These are phyloP conservation scores for Brachyistius frenatus DNA, from an alignment of 2,113 vertebrate genomes.

Conservation along the genomic window DNA sequence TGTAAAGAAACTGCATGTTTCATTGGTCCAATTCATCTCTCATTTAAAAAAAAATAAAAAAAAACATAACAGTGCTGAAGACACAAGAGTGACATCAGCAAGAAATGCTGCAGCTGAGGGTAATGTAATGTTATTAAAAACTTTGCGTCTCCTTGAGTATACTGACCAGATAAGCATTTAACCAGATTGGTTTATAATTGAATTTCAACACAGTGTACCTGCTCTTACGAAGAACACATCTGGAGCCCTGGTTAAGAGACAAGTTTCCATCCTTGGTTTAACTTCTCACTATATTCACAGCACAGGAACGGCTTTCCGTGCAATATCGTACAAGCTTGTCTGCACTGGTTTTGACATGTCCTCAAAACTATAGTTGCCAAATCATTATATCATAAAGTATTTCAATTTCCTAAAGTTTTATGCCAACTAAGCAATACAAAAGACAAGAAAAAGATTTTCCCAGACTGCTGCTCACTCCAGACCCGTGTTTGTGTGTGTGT, in stretches of 20 bases:
- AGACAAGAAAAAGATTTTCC: not conserved
- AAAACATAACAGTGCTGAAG: too few species aligned
- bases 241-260: too few species aligned
- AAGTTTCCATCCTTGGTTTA: not conserved
- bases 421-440: not conserved
- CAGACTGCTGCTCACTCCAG: not conserved
- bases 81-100: too few species aligned
- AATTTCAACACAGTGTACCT: not conserved
- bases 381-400: not conserved
- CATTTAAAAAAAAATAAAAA: too few species aligned
- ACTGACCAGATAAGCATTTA: not conserved
- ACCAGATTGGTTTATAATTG: too few species aligned
- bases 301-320: not conserved
- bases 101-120: too few species aligned
- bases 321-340: not conserved
- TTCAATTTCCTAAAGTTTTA: not conserved
- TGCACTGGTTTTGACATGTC: not conserved
- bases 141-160: too few species aligned
- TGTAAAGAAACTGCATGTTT: too few species aligned
- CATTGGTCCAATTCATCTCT: too few species aligned
- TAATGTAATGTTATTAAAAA: too few species aligned
- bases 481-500: conserved; percentile 27
- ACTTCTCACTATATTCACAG: not conserved
- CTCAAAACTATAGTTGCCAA: too few species aligned
- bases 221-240: not conserved